Evolutionary conservation across 2,113 vertebrate genomes (phyloP), one percentile per base, ranked within the genome.

Genomic region (Myiozetetes cayanensis): DNA sequence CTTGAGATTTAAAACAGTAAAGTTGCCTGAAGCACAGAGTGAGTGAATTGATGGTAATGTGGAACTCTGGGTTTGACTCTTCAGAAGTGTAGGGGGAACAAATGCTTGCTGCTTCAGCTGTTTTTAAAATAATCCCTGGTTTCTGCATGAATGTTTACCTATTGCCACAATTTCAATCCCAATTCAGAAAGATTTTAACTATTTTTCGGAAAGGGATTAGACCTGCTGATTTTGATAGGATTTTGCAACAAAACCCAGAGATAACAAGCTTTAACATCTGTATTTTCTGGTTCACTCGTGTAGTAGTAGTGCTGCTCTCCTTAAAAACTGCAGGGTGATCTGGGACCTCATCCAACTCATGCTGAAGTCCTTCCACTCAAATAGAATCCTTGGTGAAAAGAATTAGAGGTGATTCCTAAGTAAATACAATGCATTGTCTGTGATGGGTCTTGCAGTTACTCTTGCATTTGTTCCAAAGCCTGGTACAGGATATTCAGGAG

Each of bases 351-450:
- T 92, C 73, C 83, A 90, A 49, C n/a, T 89, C 70, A 11, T 71
- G 27, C 59, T 92, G 76, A 96, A 92, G 22, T 78, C 85, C 70
- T 93, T 94, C 94, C 49, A 87, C 80, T 96, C 49, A 52, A 74
- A 95, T 87, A 46, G 53, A 88, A 78, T 72, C 49, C 46, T 78
- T 46, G 27, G 37, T 94, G 83, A 95, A 78, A 95, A 90, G 75
- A 75, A 96, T 72, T 22, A 72, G 75, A 94, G 31, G 30, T 76
- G 90, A 94, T 92, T 93, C 52, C 46, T 81, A 30, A 49, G 56
- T 89, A 92, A 93, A 87, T 79, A 39, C 12, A 82, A n/a, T 0
- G 0, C 31, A 11, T 58, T 87, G 9, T 81, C 44, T 77, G 31
- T 80, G 75, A 55, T 8, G 23, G 20, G 16, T 70, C 43, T 75